A percentile compares a stretch with the other conserved stretches of the same genome.
Evolutionary conservation across 2,797 vertebrate species (phyloP).

Genomic region (Diceros bicornis): DNA sequence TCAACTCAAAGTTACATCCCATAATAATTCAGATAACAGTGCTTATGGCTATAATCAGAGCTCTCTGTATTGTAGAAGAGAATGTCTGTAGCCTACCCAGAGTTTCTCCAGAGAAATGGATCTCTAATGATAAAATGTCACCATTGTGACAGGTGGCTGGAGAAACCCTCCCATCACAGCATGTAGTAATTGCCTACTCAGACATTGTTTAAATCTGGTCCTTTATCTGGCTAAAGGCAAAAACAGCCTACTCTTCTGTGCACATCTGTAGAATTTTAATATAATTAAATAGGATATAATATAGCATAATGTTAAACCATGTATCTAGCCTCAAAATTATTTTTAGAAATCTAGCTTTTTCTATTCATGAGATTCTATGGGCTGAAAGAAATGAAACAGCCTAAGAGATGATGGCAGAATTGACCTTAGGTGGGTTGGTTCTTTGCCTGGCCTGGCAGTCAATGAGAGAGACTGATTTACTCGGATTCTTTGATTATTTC

Average conservation of each 20-base stretch:
- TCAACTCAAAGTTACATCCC: background rate
- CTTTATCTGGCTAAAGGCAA: slow-evolving; percentile 25
- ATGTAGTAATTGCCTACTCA: background rate
- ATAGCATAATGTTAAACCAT: background rate
- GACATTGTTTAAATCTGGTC: slow-evolving; percentile 17
- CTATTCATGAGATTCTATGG: background rate
- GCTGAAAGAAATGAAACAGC: background rate
- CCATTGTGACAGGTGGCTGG: background rate
- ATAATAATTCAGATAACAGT: slow-evolving; percentile 37
- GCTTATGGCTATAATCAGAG: slow-evolving; percentile 26
- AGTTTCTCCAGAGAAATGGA: slow-evolving; percentile 19
- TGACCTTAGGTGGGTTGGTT: background rate
- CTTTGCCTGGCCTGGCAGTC: background rate
- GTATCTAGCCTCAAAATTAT: background rate
- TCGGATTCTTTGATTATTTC: slow-evolving; percentile 65
- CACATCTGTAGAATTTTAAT: slow-evolving; percentile 27
- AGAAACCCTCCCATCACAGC: slow-evolving; percentile 37
- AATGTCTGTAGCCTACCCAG: background rate
- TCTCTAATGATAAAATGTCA: slow-evolving; percentile 61
- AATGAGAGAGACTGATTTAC: slow-evolving; percentile 70
- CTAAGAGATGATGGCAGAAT: background rate
- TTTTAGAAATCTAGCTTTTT: slow-evolving; percentile 21
- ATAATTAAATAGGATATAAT: slow-evolving; percentile 31
- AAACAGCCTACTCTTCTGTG: background rate
- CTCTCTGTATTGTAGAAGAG: background rate